A percentile compares a stretch with the other conserved stretches of the same genome.
phyloP scores from a whole-genome alignment of 2,113 vertebrate genomes.

The Hippocampus guttulatus region DNA sequence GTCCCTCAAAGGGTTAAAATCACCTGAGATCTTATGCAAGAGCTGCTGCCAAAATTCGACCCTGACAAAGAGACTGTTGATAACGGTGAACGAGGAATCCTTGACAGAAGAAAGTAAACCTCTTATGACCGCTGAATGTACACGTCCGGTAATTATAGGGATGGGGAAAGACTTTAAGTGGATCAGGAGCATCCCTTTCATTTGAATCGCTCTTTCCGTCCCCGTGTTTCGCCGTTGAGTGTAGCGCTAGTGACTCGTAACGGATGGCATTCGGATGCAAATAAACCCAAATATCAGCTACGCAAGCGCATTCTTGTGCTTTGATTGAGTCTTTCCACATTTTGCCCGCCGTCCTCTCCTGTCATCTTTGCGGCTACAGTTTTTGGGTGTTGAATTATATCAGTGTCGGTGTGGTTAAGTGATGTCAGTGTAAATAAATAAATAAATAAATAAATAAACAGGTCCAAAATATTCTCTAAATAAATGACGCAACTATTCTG shows the following conservation, averaged over 20 bases:
- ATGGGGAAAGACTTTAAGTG: constrained; percentile 26
- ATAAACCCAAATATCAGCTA: constrained; percentile 19
- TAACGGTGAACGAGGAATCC: background rate
- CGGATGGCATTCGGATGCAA: constrained; percentile 53
- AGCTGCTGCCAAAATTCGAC: background rate
- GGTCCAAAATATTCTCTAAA: constrained; percentile 43
- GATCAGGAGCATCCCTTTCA: constrained; percentile 43
- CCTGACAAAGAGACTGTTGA: no score
- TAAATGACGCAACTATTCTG: constrained; percentile 38
- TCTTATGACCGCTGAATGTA: constrained; percentile 37
- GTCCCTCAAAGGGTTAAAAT: no score
- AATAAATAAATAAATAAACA: constrained; percentile 23
- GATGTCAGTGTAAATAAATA: constrained; percentile 47
- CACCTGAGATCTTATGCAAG: no score
- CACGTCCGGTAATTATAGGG: background rate
- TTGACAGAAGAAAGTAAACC: constrained; percentile 45
- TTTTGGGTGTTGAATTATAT: constrained; percentile 53
- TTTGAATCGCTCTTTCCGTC: constrained; percentile 58
- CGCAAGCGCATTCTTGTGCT: no score
- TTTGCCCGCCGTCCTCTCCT: background rate
- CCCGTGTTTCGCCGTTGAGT: constrained; percentile 48
- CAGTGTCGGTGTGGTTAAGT: constrained; percentile 52
- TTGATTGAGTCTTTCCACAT: constrained; percentile 16
- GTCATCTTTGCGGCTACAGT: constrained; percentile 17
- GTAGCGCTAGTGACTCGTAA: constrained; percentile 53